Conservation (phyloP, 2,888 invertebrate species). For the Autographa gamma region DNA sequence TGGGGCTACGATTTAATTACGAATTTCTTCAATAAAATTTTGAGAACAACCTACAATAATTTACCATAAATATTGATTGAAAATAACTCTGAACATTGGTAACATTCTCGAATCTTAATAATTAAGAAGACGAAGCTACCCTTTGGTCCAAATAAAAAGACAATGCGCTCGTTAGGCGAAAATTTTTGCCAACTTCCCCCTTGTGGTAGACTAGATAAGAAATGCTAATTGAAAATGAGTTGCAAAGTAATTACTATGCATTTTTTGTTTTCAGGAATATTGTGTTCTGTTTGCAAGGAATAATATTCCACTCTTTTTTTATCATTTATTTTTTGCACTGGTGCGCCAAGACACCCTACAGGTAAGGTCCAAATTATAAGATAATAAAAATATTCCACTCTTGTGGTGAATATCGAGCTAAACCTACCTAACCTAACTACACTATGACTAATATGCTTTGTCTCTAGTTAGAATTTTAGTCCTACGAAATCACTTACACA, state of each 20-base stretch:
- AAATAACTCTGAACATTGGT: conserved; percentile 15
- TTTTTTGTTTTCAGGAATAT: conserved; percentile 37
- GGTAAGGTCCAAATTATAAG: too few relatives aligned
- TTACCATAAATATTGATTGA: not conserved
- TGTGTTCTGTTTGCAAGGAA: not conserved
- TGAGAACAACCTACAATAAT: not conserved
- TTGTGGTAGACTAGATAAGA: conserved; percentile 66
- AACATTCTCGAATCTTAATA: conserved; percentile 42
- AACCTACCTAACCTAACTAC: too few relatives aligned
- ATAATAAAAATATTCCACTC: too few relatives aligned
- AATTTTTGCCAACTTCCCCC: conserved; percentile 68
- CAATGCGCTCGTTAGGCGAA: conserved; percentile 83
- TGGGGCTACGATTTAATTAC: too few relatives aligned
- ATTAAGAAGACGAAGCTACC: conserved; percentile 64
- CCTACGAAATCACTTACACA: not conserved
- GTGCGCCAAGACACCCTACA: too few relatives aligned
- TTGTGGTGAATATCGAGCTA: too few relatives aligned
- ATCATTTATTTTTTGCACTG: too few relatives aligned
- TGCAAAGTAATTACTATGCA: conserved; percentile 62
- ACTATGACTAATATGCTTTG: too few relatives aligned
- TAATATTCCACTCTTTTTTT: too few relatives aligned
- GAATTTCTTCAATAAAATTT: too few relatives aligned
- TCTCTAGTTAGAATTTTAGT: not conserved
- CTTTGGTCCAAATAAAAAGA: conserved; percentile 82
- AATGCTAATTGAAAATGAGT: conserved; percentile 79